Evolutionary conservation across 2,113 vertebrate genomes (phyloP).

Genomic region (Atrichornis clamosus): DNA sequence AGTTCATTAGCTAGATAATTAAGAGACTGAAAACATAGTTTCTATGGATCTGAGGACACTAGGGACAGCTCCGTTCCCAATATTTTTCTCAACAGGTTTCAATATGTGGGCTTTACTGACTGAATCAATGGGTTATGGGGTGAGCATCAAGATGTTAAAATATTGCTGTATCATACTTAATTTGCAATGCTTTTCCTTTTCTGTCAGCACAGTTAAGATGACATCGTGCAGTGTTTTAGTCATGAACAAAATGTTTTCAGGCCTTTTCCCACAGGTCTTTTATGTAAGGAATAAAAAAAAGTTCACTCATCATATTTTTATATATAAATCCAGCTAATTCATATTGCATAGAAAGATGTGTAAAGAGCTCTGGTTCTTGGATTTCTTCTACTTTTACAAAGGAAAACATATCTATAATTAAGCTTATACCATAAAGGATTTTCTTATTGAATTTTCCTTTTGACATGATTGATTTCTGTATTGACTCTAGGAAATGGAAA

Average conservation of each 20-base stretch:
- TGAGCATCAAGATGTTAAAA: constrained; percentile 33
- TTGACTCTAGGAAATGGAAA: constrained; percentile 70
- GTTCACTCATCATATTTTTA: not conserved
- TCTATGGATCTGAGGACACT: not conserved
- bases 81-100: constrained; percentile 10
- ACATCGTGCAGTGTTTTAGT: constrained; percentile 23
- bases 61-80: not conserved
- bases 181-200: constrained; percentile 34
- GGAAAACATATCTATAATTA: constrained; percentile 65
- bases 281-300: constrained; percentile 50
- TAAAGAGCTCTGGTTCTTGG: constrained; percentile 1
- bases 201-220: constrained; percentile 5
- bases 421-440: constrained; percentile 53
- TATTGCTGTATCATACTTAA: constrained; percentile 32
- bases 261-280: constrained; percentile 2
- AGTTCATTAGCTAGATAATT: not conserved
- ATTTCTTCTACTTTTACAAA: constrained; percentile 55
- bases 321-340: constrained; percentile 25
- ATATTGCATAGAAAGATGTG: constrained; percentile 1
- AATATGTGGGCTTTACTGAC: not conserved
- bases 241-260: constrained; percentile 20
- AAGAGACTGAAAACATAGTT: not conserved
- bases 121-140: constrained; percentile 29
- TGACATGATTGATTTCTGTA: constrained; percentile 67
- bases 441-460: constrained; percentile 70